Evolutionary conservation across 2,797 vertebrate species (phyloP).

Genomic region (Hoplostethus mediterraneus): DNA sequence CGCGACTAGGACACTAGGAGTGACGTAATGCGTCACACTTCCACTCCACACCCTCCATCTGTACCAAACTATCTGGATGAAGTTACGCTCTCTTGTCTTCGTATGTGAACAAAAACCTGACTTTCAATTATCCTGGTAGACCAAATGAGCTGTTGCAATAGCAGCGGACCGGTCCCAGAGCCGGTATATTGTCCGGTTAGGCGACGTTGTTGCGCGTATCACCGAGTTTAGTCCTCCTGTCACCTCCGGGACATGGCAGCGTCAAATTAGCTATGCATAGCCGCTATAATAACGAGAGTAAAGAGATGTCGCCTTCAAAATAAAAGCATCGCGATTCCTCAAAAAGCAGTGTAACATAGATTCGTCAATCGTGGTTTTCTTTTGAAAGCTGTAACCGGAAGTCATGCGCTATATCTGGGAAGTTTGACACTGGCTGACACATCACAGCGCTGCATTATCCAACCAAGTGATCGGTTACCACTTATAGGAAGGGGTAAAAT

Average conservation of each 20-base stretch:
- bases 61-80: slow-evolving; percentile 42
- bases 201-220: not conserved
- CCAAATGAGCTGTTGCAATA: not conserved
- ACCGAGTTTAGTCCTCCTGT: slow-evolving; percentile 62
- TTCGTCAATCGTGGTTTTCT: not conserved
- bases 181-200: fast-evolving
- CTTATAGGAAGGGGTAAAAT: slow-evolving; percentile 13
- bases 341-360: fast-evolving
- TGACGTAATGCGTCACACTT: slow-evolving; percentile 78
- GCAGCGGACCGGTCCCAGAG: not conserved
- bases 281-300: not conserved
- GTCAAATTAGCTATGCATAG: not conserved
- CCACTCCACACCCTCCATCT: slow-evolving; percentile 68
- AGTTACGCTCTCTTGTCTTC: slow-evolving; percentile 14
- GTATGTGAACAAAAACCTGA: not conserved
- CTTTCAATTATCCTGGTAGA: fast-evolving
- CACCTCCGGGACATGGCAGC: slow-evolving; percentile 9
- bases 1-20: slow-evolving; percentile 38
- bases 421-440: slow-evolving; percentile 15
- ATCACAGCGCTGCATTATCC: slow-evolving; percentile 22
- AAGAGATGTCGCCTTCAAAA: slow-evolving; percentile 10
- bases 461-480: not conserved
- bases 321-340: not conserved
- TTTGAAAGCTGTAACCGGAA: slow-evolving; percentile 50
- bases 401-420: fast-evolving